These are phyloP conservation scores for Aquatica leii DNA, from an alignment of 2,888 invertebrate genomes.

Conservation along the genomic window DNA sequence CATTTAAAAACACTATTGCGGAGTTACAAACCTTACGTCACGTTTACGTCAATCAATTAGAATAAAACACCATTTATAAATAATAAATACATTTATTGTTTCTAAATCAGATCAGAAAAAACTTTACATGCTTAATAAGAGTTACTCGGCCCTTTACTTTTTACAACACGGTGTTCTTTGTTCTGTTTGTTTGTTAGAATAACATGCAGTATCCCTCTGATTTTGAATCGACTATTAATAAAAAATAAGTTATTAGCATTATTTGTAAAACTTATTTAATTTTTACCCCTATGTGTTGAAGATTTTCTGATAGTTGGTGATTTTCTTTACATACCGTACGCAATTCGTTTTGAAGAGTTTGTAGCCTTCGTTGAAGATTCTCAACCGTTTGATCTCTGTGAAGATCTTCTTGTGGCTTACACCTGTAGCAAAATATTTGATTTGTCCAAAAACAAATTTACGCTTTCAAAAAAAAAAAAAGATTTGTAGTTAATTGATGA, in stretches of 20 bases:
- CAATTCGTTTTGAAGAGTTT: slow-evolving; percentile 70
- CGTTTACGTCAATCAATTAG: too few relatives aligned
- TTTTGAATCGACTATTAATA: neutral
- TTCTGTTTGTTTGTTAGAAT: neutral
- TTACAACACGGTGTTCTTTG: slow-evolving; percentile 52
- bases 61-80: too few relatives aligned
- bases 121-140: too few relatives aligned
- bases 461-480: neutral
- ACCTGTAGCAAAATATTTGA: slow-evolving; percentile 59
- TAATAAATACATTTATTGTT: too few relatives aligned
- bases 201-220: neutral
- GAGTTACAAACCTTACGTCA: too few relatives aligned
- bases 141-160: slow-evolving; percentile 56
- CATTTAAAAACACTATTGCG: too few relatives aligned
- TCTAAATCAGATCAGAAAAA: too few relatives aligned
- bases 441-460: neutral
- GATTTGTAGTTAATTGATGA: slow-evolving; percentile 10
- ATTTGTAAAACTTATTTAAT: too few relatives aligned
- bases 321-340: slow-evolving; percentile 71
- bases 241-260: too few relatives aligned
- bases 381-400: slow-evolving; percentile 71
- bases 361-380: slow-evolving; percentile 68
- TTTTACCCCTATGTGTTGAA: slow-evolving; percentile 46
- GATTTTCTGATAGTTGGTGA: slow-evolving; percentile 64
- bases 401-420: slow-evolving; percentile 70